Percentiles rank a stretch among this genome's conserved stretches.
phyloP scores from a whole-genome alignment of 2,113 vertebrate genomes.

The Pluvialis apricaria region DNA sequence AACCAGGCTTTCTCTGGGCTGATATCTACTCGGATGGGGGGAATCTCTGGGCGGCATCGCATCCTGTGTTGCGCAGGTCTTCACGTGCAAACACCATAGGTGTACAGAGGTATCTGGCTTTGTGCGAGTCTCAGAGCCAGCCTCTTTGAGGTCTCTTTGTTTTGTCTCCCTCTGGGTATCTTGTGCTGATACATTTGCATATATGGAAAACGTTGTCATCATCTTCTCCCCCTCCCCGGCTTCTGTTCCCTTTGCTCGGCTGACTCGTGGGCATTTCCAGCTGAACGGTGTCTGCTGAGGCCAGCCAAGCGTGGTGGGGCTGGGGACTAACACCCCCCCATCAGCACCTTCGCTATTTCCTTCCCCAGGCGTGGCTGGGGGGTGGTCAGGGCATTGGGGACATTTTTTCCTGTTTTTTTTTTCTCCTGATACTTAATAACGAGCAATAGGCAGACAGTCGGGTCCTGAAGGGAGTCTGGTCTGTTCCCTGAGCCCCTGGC shows the following conservation, averaged over 20 bases:
- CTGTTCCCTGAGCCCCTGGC: neutral
- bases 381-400: neutral
- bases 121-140: slow-evolving; percentile 11
- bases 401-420: neutral
- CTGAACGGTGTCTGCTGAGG: neutral
- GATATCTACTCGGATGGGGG: neutral
- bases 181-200: slow-evolving; percentile 53
- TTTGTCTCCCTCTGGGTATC: slow-evolving; percentile 59
- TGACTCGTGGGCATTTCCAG: slow-evolving; percentile 40
- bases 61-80: neutral
- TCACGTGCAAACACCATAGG: neutral
- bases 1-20: neutral
- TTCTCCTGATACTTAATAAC: slow-evolving; percentile 53
- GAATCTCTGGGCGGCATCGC: neutral
- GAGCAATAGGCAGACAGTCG: slow-evolving; percentile 1
- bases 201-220: slow-evolving; percentile 49
- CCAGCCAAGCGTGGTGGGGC: slow-evolving; percentile 44
- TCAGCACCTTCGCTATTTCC: neutral
- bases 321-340: neutral
- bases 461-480: slow-evolving; percentile 6
- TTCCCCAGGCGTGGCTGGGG: neutral
- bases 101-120: neutral
- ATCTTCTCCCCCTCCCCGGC: slow-evolving; percentile 49
- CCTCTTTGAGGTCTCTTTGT: slow-evolving; percentile 57
- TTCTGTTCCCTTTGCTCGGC: neutral